Base-by-base conservation (phyloP, 2,888 invertebrate genomes). In the Phortica okadai region DNA sequence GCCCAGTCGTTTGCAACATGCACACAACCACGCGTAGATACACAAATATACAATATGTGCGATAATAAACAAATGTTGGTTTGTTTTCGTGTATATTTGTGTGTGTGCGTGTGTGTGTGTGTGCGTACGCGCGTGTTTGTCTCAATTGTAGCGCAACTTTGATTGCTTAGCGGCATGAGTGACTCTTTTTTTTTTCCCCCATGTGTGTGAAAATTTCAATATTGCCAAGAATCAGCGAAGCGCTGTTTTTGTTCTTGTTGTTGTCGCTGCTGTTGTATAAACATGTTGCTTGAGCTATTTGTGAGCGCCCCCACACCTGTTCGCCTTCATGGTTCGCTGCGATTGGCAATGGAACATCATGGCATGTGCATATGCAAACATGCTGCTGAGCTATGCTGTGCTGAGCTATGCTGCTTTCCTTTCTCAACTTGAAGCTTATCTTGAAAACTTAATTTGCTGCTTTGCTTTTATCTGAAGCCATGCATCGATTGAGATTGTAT, bases 1-100 rank as follows among this genome's bases (percentile, higher is more conserved):
- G 79, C 85, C 85, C 82, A 85, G 84, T 81, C 82, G 78, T 84
- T 86, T 88, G 85, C 85, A 88, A 86, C 87, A 80, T 86, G 84
- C 88, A 85, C 83, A 81, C 81, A 81, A 77, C 69, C 80, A 82
- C 45, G 59, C 73, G 42, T 73, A 42, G 42, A 14, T 69, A 69
- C 50, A 70, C 8, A 70, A 42, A 70, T 6, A 62, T 25, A 62
- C 62, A 62, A 33, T 33, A 33, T 33, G 33, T 62, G 62, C 62
- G 25, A 10, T 54, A 8, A 21, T 50, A 70, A 11, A 54, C 33
- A 54, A 50, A 5, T n/a, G 1, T n/a, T 56, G 56, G 14, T 56
- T 6, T 54, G 7, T 21, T 21, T 21, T n/a, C n/a, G n/a, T 14
- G 10, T n/a, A 56, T n/a, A 56, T 56, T 56, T 72, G 59, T 78